phyloP scores from a whole-genome alignment of 2,888 invertebrate species.

The Plebejus argus region DNA sequence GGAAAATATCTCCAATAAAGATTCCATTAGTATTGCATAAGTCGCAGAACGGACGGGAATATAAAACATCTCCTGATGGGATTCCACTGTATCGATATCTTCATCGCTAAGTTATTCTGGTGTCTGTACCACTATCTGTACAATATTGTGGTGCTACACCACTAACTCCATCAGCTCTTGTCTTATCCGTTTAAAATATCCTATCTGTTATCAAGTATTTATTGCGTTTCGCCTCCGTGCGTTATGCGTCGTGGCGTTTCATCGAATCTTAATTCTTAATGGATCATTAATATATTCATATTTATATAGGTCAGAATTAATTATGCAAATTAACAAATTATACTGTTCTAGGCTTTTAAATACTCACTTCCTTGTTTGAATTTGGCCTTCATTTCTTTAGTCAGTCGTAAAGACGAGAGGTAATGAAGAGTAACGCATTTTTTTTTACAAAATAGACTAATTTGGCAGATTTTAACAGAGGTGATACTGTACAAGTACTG shows the following conservation, averaged over 20 bases:
- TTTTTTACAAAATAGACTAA: neutral
- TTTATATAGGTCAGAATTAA: constrained; percentile 6
- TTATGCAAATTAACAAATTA: neutral
- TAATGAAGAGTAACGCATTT: neutral
- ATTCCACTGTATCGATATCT: constrained; percentile 28
- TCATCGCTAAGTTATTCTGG: constrained; percentile 25
- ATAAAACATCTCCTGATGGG: constrained; percentile 12
- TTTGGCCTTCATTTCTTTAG: neutral
- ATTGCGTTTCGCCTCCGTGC: neutral
- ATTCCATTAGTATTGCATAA: neutral
- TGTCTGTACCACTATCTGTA: constrained; percentile 10
- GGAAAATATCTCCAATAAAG: neutral
- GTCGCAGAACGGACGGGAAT: neutral
- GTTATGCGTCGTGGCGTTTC: neutral
- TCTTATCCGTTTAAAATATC: constrained; percentile 26
- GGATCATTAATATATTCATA: neutral
- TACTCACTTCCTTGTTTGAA: constrained; percentile 4
- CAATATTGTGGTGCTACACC: constrained; percentile 10
- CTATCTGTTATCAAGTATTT: constrained; percentile 19
- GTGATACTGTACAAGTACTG: neutral
- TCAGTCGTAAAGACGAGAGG: neutral
- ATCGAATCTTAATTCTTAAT: neutral
- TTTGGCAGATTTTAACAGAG: neutral
- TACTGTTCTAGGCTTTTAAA: neutral
- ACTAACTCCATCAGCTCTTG: constrained; percentile 23